Base-by-base conservation (phyloP, 1,140 invertebrate genomes). In the Pteromalus puparum region DNA sequence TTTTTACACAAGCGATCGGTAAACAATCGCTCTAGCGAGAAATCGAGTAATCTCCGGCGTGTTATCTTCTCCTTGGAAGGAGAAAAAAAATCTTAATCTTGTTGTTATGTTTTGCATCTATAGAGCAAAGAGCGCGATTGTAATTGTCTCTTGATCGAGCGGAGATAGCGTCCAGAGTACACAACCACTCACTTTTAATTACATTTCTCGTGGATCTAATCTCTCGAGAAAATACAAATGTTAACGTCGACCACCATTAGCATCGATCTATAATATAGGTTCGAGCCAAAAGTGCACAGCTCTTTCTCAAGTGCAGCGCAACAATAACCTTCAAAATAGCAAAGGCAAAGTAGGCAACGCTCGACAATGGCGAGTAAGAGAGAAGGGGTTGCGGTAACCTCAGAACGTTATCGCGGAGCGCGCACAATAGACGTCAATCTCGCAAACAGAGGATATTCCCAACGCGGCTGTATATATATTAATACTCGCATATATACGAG, bases 371-470 rank as follows among this genome's bases (percentile, higher is more conserved):
- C 9, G 9, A 7, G 30, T 34, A 34, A 34, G 15, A 61, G 72
- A 30, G 46, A 65, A 6, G 18, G 15, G 18, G 21, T 13, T 26
- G 28, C 34, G 2, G 48, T 74, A 74, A 82, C 48, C 72, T 74
- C n/a, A 74, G 72, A 75, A 65, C 18, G 46, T 75, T 73, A 70
- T 70, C 67, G 53, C 67, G 21, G 28, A 30, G 28, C 30, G 30
- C 30, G 30, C 26, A 77, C 61, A 83, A 83, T 83, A 83, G 73
- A 77, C 24, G 38, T 77, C 73, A 77, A 76, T 83, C 72, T 24
- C 9, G 42, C 42, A 48, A 76, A 83, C 53, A 75, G 38, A 46
- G 81, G 26, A 53, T 82, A 76, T 77, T 77, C 74, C 38, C 48
- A 46, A 65, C 30, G 30, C 73, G 18, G 42, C 12, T 15, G 0